phyloP scores from a whole-genome alignment of 2,113 vertebrate genomes.

The Fukomys damarensis region DNA sequence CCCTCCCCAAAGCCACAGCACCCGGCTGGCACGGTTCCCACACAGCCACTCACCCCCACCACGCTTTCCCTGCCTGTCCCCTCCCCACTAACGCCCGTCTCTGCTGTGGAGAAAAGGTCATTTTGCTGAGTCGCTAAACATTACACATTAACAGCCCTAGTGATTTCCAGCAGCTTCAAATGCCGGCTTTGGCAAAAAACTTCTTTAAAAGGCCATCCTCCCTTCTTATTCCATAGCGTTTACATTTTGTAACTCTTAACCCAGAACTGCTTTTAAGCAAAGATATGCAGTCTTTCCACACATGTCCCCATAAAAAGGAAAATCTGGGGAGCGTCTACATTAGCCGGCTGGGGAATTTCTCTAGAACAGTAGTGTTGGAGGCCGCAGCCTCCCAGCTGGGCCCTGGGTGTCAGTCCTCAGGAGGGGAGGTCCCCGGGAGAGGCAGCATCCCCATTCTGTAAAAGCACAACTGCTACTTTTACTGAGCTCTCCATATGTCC shows the following conservation, averaged over 20 bases:
- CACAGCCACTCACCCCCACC: not conserved
- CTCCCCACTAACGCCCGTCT: not conserved
- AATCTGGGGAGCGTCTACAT: constrained; percentile 22
- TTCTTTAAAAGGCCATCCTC: constrained; percentile 72
- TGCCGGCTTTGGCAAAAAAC: constrained; percentile 52
- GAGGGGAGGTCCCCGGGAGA: not conserved
- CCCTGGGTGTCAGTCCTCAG: not conserved
- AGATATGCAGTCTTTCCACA: constrained; percentile 70
- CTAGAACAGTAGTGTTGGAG: not conserved
- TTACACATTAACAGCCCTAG: constrained; percentile 10
- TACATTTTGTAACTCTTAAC: constrained; percentile 72
- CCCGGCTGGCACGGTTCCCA: not conserved
- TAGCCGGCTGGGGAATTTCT: not conserved
- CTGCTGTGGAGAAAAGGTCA: constrained; percentile 44
- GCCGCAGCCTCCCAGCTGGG: not conserved
- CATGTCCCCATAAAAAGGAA: constrained; percentile 75
- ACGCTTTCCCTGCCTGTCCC: not conserved
- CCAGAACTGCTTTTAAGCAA: constrained; percentile 66
- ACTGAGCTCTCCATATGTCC: not conserved
- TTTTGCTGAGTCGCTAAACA: constrained; percentile 50
- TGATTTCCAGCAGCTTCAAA: constrained; percentile 49
- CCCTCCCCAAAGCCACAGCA: not conserved
- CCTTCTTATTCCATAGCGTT: constrained; percentile 61
- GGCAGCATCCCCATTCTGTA: no score
- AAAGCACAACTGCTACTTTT: not conserved